Evolutionary conservation across 2,113 vertebrate species (phyloP).

Genomic region (Chloropsis cyanopogon): DNA sequence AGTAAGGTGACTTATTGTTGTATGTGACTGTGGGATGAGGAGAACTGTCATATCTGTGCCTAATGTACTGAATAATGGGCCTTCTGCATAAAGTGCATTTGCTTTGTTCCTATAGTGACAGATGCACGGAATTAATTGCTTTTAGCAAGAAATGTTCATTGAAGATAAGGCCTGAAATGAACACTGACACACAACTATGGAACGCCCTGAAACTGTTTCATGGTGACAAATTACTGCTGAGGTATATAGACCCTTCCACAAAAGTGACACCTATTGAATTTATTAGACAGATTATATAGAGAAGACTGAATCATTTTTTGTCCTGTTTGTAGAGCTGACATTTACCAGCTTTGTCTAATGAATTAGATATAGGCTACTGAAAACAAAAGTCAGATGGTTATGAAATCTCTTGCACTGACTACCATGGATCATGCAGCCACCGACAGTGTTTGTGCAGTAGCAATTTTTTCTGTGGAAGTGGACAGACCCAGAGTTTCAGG

Average conservation of each 20-base stretch:
- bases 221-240: slow-evolving; percentile 58
- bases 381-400: slow-evolving; percentile 18
- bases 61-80: slow-evolving; percentile 61
- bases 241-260: slow-evolving; percentile 41
- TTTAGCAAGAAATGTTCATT: slow-evolving; percentile 57
- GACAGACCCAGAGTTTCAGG: neutral
- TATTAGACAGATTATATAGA: slow-evolving; percentile 50
- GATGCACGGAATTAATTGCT: slow-evolving; percentile 69
- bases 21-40: slow-evolving; percentile 25
- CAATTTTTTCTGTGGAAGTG: neutral
- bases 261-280: slow-evolving; percentile 63
- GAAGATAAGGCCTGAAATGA: slow-evolving; percentile 66
- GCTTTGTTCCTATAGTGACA: slow-evolving; percentile 67
- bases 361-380: slow-evolving; percentile 4
- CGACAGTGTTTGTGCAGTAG: neutral
- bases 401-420: neutral
- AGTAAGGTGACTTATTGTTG: slow-evolving; percentile 27
- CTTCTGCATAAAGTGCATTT: slow-evolving; percentile 42
- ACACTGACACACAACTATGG: slow-evolving; percentile 39
- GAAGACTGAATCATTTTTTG: slow-evolving; percentile 21
- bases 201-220: slow-evolving; percentile 52
- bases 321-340: slow-evolving; percentile 32
- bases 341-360: slow-evolving; percentile 35
- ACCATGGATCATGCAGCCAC: neutral
- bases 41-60: slow-evolving; percentile 20